phyloP scores from a whole-genome alignment of 2,888 invertebrate genomes.

The Scelioninae gen. 2 region DNA sequence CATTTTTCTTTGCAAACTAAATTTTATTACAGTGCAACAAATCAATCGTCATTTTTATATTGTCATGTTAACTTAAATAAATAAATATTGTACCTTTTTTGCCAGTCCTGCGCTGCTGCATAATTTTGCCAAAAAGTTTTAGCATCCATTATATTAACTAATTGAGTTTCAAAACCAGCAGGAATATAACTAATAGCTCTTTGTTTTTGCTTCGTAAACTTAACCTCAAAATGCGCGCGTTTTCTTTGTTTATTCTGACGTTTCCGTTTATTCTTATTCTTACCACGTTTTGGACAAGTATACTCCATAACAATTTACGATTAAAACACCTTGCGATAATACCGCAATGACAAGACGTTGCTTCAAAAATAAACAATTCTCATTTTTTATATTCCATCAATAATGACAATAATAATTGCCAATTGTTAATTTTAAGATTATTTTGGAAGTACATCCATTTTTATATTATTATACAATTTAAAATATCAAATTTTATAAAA shows the following conservation, averaged over 20 bases:
- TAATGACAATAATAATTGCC: too few species aligned
- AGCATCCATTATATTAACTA: constrained; percentile 66
- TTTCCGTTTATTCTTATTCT: constrained; percentile 64
- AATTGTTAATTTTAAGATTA: too few species aligned
- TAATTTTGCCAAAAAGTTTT: constrained; percentile 73
- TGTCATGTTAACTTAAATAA: too few species aligned
- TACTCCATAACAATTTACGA: constrained; percentile 65
- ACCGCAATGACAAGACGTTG: neutral
- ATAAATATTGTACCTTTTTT: constrained; percentile 66
- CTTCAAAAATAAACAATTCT: too few species aligned
- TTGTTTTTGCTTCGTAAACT: constrained; percentile 57
- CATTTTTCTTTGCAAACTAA: too few species aligned
- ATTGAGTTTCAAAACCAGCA: constrained; percentile 52
- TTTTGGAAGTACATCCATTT: too few species aligned
- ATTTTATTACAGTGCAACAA: too few species aligned
- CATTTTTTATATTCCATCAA: too few species aligned
- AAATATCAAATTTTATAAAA: neutral
- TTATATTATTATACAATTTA: too few species aligned
- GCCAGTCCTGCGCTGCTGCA: constrained; percentile 70
- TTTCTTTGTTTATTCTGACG: constrained; percentile 64
- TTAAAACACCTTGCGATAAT: neutral
- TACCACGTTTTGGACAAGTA: constrained; percentile 62
- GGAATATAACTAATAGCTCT: constrained; percentile 41
- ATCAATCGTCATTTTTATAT: too few species aligned
- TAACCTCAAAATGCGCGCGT: constrained; percentile 70